Evolutionary conservation across 2,888 invertebrate species (phyloP).

Genomic region (Dynastes grantii): DNA sequence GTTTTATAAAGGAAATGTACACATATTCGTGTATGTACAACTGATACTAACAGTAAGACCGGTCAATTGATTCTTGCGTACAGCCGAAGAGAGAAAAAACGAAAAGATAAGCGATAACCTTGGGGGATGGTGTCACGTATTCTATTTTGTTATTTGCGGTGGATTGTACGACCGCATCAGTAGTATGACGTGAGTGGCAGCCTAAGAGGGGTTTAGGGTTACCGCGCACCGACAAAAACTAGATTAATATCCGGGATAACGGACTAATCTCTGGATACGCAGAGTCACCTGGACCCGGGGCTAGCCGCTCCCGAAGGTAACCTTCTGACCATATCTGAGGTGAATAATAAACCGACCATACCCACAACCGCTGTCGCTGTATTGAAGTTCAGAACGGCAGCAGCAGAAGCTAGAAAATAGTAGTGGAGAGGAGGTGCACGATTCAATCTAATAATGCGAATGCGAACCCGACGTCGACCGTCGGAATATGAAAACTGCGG

Average conservation of each 20-base stretch:
- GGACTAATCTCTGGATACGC: constrained; percentile 52
- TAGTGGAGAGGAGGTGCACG: constrained; percentile 24
- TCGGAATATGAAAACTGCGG: constrained; percentile 51
- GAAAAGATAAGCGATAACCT: constrained; percentile 52
- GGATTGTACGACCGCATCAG: constrained; percentile 47
- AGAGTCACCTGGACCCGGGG: constrained; percentile 47
- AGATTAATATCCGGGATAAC: constrained; percentile 63
- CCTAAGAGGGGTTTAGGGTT: constrained; percentile 62
- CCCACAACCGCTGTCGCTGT: neutral
- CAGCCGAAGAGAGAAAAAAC: constrained; percentile 18
- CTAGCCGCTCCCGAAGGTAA: constrained; percentile 49
- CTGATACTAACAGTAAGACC: neutral
- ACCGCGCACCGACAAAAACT: constrained; percentile 64
- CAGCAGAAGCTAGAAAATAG: constrained; percentile 23
- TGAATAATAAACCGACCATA: constrained; percentile 48
- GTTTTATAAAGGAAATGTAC: neutral
- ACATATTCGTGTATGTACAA: neutral
- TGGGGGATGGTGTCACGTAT: constrained; percentile 69
- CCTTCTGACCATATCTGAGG: constrained; percentile 51
- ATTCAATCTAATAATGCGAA: constrained; percentile 50
- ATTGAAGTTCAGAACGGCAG: constrained; percentile 16
- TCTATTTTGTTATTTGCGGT: constrained; percentile 65
- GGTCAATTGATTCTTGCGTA: constrained; percentile 32
- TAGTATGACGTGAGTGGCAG: constrained; percentile 65
- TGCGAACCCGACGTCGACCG: constrained; percentile 47